Evolutionary conservation across 2,797 vertebrate genomes (phyloP).

Genomic region (Neosilurus hyrtlii): DNA sequence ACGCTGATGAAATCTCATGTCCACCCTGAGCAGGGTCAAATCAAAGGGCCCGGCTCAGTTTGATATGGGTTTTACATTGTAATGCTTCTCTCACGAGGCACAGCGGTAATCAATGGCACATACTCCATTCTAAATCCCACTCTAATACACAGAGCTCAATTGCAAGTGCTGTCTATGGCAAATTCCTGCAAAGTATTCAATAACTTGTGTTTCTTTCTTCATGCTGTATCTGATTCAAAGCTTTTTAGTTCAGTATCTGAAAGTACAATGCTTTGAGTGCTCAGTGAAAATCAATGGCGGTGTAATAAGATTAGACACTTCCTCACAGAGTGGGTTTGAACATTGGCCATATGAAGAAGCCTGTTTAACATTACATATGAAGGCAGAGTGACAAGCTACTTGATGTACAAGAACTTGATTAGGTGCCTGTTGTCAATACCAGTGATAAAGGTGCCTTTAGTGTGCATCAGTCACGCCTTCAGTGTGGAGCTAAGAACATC

Average conservation of each 20-base stretch:
- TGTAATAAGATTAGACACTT: constrained; percentile 31
- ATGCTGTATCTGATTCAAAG: constrained; percentile 10
- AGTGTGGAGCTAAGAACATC: not conserved
- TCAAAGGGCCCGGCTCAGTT: constrained; percentile 25
- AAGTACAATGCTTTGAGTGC: constrained; percentile 23
- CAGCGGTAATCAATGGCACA: constrained; percentile 55
- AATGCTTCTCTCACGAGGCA: constrained; percentile 26
- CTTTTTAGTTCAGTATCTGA: constrained; percentile 11
- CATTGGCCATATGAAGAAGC: constrained; percentile 28
- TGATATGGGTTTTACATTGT: constrained; percentile 45
- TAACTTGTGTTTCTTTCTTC: constrained; percentile 32
- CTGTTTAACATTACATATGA: constrained; percentile 49
- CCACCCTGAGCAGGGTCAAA: constrained; percentile 7
- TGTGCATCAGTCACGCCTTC: constrained; percentile 17
- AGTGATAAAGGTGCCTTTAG: not conserved
- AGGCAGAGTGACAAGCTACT: constrained; percentile 32
- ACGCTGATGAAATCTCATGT: not conserved
- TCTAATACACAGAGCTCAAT: constrained; percentile 52
- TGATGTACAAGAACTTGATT: constrained; percentile 29
- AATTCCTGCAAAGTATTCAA: constrained; percentile 44
- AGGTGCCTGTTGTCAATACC: constrained; percentile 21
- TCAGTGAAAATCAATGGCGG: constrained; percentile 34
- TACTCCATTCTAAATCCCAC: constrained; percentile 56
- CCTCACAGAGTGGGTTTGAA: constrained; percentile 1
- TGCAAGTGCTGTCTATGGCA: constrained; percentile 19